Evolutionary conservation across 2,888 invertebrate genomes (phyloP), one percentile per base, ranked within the genome.

Genomic region (Lycophotia porphyrea): DNA sequence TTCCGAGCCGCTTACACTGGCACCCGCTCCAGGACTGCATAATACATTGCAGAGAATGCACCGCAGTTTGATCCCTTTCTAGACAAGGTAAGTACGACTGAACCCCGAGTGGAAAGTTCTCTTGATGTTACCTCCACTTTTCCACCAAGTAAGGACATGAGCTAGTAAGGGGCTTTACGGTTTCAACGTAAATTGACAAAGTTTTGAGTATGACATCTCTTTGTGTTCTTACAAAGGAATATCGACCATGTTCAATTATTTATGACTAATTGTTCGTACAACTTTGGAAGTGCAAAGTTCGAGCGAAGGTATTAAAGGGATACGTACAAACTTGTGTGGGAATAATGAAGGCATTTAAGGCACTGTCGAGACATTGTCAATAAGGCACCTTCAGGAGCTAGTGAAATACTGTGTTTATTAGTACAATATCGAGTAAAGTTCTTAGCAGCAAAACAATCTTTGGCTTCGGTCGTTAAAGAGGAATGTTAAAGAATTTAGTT

Each of bases 11-110:
- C 95, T 95, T 95, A 95, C 93, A 93, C 91, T 89, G 91, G 91
- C 93, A 92, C 91, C 91, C 93, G 93, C 89, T 87, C 90, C 88
- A 91, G 87, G 92, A 93, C 95, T 96, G 96, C 96, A 96, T 96
- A 96, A 96, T 95, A 96, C 95, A 96, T 96, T 93, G 94, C 94
- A 91, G 93, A 90, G 95, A 95, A 95, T 96, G 96, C 95, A 95
- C 95, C 94, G 88, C 95, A 96, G 94, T 95, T 95, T 95, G 95
- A 96, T 96, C 96, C 95, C 93, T 94, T 94, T 93, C 95, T 94
- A 95, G 95, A 96, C 95, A 95, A 94, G 94, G 95, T 95, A 96
- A 95, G 96, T 95, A 95, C 93, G 92, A 94, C 91, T 95, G 92
- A 93, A 89, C 89, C 86, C 86, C 89, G 89, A 92, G 90, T 91